Evolutionary conservation across 2,113 vertebrate genomes (phyloP), one percentile per base, ranked within the genome.

Genomic region (Pelusios castaneus): DNA sequence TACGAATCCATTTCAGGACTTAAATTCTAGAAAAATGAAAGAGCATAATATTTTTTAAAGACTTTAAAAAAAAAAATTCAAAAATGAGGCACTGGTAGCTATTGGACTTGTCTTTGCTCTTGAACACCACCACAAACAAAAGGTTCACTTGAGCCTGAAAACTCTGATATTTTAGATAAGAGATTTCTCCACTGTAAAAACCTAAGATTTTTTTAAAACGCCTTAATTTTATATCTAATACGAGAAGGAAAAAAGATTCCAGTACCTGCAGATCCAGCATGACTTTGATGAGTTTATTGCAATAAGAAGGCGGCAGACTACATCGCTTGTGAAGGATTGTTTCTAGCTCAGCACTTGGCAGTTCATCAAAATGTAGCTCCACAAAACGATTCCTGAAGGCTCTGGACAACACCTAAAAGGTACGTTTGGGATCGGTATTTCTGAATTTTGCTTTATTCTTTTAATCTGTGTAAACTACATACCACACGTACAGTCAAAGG

Each of bases 381-480:
- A 99, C 99, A 96, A 99, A 99, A 82, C 99, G 99, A 95, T 99
- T 99, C 92, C 99, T 98, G 96, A 99, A 99, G 19, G 99, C 99
- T 97, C 99, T 98, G 63, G 99, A 99, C 93, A 99, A 98, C 73
- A 99, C 98, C 99, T 99, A 91, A 58, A 89, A 94, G 29, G 81
- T 0, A 13, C 29, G 24, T 63, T 24, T 96, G 52, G 56, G 83
- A 10, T 94, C 13, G 75, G 2, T 12, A 77, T 27, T 52, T 52
- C 56, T 86, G 54, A 81, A 81, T 4, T 80, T 3, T 94, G 90
- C 6, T 38, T 29, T 87, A 78, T 86, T 82, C 29, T 55, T 92
- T 88, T 73, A 3, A 52, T 81, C 8, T 11, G 67, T 41, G 55
- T 3, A 11, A 82, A 80, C 38, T 0, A 2, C 21, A 87, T 70